Evolutionary conservation across 35 echinoderm and acorn worm species (phyloP), one percentile per base, ranked within the genome.

Genomic region (Diadema setosum): DNA sequence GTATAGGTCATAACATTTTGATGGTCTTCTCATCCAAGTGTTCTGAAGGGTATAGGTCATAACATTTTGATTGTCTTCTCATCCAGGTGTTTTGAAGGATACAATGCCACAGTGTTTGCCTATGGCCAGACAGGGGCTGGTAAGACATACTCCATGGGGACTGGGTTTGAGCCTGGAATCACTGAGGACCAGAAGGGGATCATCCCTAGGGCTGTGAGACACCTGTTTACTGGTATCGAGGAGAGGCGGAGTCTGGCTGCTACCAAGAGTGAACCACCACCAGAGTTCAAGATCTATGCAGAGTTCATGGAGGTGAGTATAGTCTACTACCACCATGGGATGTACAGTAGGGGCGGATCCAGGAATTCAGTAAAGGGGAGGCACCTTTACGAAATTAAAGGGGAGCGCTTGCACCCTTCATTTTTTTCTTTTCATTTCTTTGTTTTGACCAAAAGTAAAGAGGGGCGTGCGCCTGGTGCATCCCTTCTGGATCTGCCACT

Each of bases 41-140:
- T n/a, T n/a, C n/a, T n/a, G n/a, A n/a, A n/a, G n/a, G n/a, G n/a
- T n/a, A n/a, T n/a, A n/a, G n/a, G n/a, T n/a, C n/a, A n/a, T n/a
- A n/a, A n/a, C n/a, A 49, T 58, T 25, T 83, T 21, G 9, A 5
- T 17, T 83, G 81, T 50, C 81, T 49, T 49, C 31, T 74, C 33
- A 5, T 74, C 31, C 42, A 98, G 95, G 17, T 98, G 92, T 45
- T 94, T 94, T 87, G 96, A 98, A 11, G 96, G 96, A 16, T 98
- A 91, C 75, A 98, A 98, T 84, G 96, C 92, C 8, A 94, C 96
- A 0, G 96, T 98, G n/a, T 98, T 98, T 85, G 96, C 96, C 9
- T 98, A 98, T 45, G 96, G 96, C 20, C 96, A 98, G 88, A 98
- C 96, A 0, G 96, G 96, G 2, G 70, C 96, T 5, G 96, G 96